These are phyloP conservation scores for Ashinkailepas kermadecensis DNA, from an alignment of 2,888 invertebrate genomes.

Conservation along the genomic window DNA sequence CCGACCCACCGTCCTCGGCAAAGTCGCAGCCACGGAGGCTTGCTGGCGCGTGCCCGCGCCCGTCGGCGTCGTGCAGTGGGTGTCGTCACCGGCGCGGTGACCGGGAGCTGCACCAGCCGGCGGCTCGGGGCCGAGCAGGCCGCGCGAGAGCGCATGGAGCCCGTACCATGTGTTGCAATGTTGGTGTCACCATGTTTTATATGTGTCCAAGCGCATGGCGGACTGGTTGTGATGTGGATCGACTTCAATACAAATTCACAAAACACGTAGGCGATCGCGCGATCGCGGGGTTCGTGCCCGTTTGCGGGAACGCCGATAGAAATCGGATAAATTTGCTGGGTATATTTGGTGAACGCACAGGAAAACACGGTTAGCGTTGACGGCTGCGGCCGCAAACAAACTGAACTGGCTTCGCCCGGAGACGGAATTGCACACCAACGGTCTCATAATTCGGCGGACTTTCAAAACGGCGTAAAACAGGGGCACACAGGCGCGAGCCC, in stretches of 20 bases:
- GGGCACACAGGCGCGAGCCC: too few relatives aligned
- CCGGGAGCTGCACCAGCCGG: too few relatives aligned
- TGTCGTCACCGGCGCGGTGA: too few relatives aligned
- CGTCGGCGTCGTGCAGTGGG: too few relatives aligned
- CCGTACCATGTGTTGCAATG: neutral
- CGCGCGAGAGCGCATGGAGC: neutral
- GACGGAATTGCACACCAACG: neutral
- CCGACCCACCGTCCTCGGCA: too few relatives aligned
- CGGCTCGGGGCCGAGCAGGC: too few relatives aligned
- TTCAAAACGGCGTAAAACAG: neutral
- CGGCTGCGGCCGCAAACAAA: too few relatives aligned
- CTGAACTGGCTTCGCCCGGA: neutral
- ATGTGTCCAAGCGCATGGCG: neutral
- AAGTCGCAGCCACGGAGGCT: too few relatives aligned
- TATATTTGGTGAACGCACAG: neutral
- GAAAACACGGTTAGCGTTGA: neutral
- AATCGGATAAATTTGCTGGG: neutral
- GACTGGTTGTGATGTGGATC: neutral
- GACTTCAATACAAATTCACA: conserved; percentile 12
- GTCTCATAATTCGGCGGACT: too few relatives aligned
- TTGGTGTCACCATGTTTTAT: conserved; percentile 18
- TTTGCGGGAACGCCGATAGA: too few relatives aligned
- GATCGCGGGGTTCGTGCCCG: too few relatives aligned
- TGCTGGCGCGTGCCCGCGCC: too few relatives aligned
- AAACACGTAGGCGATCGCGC: neutral